Percentiles rank a stretch among this genome's conserved stretches.
Evolutionary conservation across 2,113 vertebrate species (phyloP).

Genomic region (Xenopus tropicalis): UCB_Xtro_10.0 CM004448.2:153512001-153512500

Average conservation of each 20-base stretch:
- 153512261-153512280: conserved; percentile 58
- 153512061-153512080: conserved; percentile 36
- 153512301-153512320: conserved; percentile 62
- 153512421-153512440: background rate
- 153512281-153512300: conserved; percentile 59
- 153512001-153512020: conserved; percentile 34
- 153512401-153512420: conserved; percentile 40
- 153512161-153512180: conserved; percentile 15
- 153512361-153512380: conserved; percentile 58
- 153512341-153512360: conserved; percentile 55
- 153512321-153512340: conserved; percentile 67
- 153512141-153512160: conserved; percentile 40
- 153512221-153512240: background rate
- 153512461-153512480: conserved; percentile 53
- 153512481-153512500: no score
- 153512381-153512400: conserved; percentile 46
- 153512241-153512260: conserved; percentile 52
- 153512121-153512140: conserved; percentile 44
- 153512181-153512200: conserved; percentile 4
- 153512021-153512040: conserved; percentile 13
- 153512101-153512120: conserved; percentile 32
- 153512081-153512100: conserved; percentile 32
- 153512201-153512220: fast-evolving
- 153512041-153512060: conserved; percentile 25
- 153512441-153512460: conserved; percentile 15